Evolutionary conservation across 2,888 invertebrate species (phyloP).

Genomic region (Coleophora deauratella): DNA sequence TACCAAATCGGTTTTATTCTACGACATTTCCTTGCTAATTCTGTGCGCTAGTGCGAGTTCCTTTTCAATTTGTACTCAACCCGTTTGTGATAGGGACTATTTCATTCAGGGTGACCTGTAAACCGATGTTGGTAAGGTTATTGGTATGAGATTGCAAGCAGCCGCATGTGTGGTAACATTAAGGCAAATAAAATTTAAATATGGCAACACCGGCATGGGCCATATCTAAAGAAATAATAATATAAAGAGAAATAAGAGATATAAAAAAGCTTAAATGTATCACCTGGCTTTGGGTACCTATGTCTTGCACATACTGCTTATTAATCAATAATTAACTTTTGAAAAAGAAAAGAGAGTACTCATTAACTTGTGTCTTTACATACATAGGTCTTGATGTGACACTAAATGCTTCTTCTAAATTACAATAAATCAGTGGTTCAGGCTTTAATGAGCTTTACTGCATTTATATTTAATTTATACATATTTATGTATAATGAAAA

Average conservation of each 20-base stretch:
- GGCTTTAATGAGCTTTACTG: no score
- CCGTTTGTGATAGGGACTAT: conserved; percentile 15
- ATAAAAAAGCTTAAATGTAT: conserved; percentile 28
- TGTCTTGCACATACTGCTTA: no score
- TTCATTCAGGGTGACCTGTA: neutral
- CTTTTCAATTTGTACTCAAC: conserved; percentile 25
- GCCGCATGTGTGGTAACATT: conserved; percentile 68
- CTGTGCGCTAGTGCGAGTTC: conserved; percentile 12
- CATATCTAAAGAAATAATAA: conserved; percentile 57
- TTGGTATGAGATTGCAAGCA: conserved; percentile 65
- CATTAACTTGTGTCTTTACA: no score
- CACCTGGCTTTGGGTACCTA: conserved; percentile 15
- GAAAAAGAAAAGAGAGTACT: no score
- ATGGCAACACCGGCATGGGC: conserved; percentile 59
- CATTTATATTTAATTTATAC: no score
- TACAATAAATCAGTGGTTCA: no score
- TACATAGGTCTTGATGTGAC: no score
- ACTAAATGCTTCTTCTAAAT: no score
- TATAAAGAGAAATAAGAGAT: conserved; percentile 50
- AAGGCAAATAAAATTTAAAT: conserved; percentile 73
- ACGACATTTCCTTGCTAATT: conserved; percentile 47
- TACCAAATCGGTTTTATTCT: conserved; percentile 64
- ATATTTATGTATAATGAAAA: no score
- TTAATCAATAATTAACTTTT: no score
- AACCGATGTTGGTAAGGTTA: conserved; percentile 31